Conservation (phyloP, 2,888 invertebrate species). For the Microplitis deprimator region DNA sequence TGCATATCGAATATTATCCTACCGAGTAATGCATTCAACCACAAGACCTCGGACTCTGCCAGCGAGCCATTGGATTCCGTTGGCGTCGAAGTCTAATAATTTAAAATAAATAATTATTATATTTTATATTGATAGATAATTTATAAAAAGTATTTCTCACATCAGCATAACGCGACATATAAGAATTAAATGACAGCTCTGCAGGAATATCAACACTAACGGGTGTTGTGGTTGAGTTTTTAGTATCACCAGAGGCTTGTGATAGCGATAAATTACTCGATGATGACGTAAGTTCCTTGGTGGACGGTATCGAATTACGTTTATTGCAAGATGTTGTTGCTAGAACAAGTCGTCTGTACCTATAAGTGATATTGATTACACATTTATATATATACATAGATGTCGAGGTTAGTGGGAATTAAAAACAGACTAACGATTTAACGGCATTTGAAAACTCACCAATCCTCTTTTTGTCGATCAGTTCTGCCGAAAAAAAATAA, state of each 20-base stretch:
- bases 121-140: neutral
- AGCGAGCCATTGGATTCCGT: slow-evolving; percentile 51
- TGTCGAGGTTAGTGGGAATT: neutral
- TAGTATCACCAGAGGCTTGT: slow-evolving; percentile 55
- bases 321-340: slow-evolving; percentile 68
- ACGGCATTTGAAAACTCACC: slow-evolving; percentile 74
- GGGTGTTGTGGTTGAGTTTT: slow-evolving; percentile 53
- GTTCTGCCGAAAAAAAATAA: slow-evolving; percentile 83
- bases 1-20: slow-evolving; percentile 88
- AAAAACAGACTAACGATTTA: slow-evolving; percentile 5
- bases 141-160: slow-evolving; percentile 50
- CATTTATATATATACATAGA: neutral
- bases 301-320: slow-evolving; percentile 57
- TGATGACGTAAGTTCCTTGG: slow-evolving; percentile 56
- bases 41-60: slow-evolving; percentile 73
- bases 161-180: slow-evolving; percentile 65
- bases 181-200: slow-evolving; percentile 63
- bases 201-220: slow-evolving; percentile 56
- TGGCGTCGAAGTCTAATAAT: slow-evolving; percentile 49
- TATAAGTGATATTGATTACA: slow-evolving; percentile 53
- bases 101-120: slow-evolving; percentile 7
- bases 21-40: slow-evolving; percentile 85
- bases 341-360: slow-evolving; percentile 74
- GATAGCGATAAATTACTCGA: slow-evolving; percentile 49
- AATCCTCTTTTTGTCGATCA: slow-evolving; percentile 92